Conservation (phyloP, 2,888 invertebrate species). For the Ormia ochracea region DNA sequence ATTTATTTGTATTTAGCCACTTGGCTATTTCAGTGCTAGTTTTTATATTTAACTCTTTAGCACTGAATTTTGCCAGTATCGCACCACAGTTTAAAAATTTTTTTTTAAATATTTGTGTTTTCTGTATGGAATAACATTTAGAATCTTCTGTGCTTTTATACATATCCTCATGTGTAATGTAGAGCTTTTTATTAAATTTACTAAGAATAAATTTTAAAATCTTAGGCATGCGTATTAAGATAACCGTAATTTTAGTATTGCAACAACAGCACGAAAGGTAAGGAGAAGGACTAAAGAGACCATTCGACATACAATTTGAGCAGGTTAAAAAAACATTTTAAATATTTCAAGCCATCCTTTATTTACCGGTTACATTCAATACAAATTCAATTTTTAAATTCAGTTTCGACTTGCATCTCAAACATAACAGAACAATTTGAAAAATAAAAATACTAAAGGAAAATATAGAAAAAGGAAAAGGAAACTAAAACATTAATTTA, state of each 20-base stretch:
- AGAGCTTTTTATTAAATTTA: background rate
- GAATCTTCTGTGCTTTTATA: background rate
- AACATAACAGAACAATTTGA: constrained; percentile 41
- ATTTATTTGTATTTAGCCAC: too few relatives aligned
- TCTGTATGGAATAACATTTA: too few relatives aligned
- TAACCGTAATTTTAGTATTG: background rate
- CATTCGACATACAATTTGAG: background rate
- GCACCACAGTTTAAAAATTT: too few relatives aligned
- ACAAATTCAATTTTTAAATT: constrained; percentile 45
- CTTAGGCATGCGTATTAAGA: constrained; percentile 21
- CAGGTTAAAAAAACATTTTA: constrained; percentile 9
- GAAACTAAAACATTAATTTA: background rate
- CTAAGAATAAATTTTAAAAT: background rate
- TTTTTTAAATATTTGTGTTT: too few relatives aligned
- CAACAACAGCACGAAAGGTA: background rate
- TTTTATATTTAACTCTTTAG: too few relatives aligned
- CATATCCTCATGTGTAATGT: background rate
- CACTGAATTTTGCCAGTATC: too few relatives aligned
- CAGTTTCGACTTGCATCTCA: constrained; percentile 52
- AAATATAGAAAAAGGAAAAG: background rate
- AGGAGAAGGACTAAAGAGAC: constrained; percentile 28
- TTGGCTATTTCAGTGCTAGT: too few relatives aligned
- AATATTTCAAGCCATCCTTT: constrained; percentile 30
- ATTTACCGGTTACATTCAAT: constrained; percentile 50
- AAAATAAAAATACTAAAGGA: background rate